A percentile compares a stretch with the other conserved stretches of the same genome.
Conservation (phyloP, 1,140 invertebrate genomes). For the Ladona fulva region DNA sequence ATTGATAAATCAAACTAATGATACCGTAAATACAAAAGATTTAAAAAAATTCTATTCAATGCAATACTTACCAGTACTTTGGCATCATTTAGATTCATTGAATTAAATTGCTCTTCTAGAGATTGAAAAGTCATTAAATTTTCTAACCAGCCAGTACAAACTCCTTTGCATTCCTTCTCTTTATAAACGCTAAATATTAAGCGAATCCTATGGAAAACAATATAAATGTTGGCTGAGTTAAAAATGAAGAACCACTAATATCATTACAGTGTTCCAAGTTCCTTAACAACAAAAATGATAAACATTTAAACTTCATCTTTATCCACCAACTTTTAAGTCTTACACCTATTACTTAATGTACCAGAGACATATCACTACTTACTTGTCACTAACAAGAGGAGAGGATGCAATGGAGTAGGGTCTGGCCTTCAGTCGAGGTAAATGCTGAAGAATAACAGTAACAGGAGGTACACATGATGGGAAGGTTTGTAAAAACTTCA, state of each 20-base stretch:
- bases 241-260: background rate
- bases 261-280: background rate
- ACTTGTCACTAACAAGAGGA: slow-evolving; percentile 30
- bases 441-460: slow-evolving; percentile 55
- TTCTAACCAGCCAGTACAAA: slow-evolving; percentile 59
- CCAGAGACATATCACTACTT: too few relatives aligned
- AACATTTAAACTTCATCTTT: slow-evolving; percentile 59
- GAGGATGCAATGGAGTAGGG: slow-evolving; percentile 73
- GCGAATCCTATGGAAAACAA: background rate
- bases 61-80: background rate
- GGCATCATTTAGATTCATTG: background rate
- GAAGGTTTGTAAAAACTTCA: slow-evolving; percentile 57
- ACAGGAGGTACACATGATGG: slow-evolving; percentile 52
- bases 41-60: too few relatives aligned
- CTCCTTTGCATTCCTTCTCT: slow-evolving; percentile 43
- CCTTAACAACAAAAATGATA: slow-evolving; percentile 35
- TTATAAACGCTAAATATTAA: slow-evolving; percentile 21
- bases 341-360: too few relatives aligned
- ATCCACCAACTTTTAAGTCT: slow-evolving; percentile 32
- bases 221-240: background rate
- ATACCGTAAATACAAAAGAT: too few relatives aligned
- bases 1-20: too few relatives aligned
- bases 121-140: slow-evolving; percentile 24
- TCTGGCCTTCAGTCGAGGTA: slow-evolving; percentile 58
- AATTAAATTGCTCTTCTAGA: background rate